A percentile compares a stretch with the other conserved stretches of the same genome.
phyloP scores from a whole-genome alignment of 2,113 vertebrate genomes.

The Sander vitreus region DNA sequence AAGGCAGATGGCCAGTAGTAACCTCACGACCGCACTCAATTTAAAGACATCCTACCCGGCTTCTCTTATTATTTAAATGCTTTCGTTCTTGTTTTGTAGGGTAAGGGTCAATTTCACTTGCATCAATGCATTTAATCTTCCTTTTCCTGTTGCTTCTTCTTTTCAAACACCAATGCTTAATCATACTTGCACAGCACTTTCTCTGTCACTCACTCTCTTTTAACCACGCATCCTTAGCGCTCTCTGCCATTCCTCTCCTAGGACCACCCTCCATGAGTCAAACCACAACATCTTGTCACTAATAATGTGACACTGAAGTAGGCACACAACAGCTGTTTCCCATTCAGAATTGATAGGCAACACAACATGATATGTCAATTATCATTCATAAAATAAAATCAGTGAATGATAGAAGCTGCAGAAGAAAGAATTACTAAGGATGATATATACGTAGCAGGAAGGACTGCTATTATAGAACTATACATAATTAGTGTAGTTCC shows the following conservation, averaged over 20 bases:
- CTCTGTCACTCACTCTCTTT: constrained; percentile 7
- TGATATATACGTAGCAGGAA: not conserved
- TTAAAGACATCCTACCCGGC: constrained; percentile 55
- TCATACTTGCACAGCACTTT: not conserved
- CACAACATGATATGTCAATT: not conserved
- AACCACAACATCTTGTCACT: constrained; percentile 25
- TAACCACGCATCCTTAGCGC: constrained; percentile 10
- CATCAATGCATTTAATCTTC: not conserved
- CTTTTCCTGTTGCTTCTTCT: not conserved
- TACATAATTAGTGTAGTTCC: too few relatives aligned
- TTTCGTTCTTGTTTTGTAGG: not conserved
- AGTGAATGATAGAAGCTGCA: not conserved
- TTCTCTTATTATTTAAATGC: constrained; percentile 19
- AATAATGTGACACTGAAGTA: not conserved
- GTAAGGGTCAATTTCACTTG: not conserved
- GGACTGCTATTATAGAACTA: not conserved
- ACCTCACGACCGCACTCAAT: constrained; percentile 72
- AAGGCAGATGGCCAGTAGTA: constrained; percentile 74
- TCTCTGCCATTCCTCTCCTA: constrained; percentile 3
- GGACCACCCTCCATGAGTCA: not conserved
- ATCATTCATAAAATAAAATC: constrained; percentile 1
- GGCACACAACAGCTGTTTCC: not conserved
- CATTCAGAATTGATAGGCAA: not conserved
- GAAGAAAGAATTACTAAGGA: not conserved
- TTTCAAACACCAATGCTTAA: not conserved